phyloP scores from a whole-genome alignment of 2,888 invertebrate genomes.

The Rhagophthalmus giganteus region DNA sequence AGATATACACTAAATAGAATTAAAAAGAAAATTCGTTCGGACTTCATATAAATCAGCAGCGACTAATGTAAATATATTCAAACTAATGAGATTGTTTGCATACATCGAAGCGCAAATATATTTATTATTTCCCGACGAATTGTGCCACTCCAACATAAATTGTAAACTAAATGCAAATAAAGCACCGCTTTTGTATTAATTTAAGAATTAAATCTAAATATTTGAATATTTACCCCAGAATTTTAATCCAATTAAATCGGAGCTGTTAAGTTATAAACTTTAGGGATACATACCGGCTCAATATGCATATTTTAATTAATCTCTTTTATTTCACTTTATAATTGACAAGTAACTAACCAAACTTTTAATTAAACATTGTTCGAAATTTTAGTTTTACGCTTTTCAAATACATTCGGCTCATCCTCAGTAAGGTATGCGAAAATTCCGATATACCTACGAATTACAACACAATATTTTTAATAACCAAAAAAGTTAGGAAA shows the following conservation, averaged over 20 bases:
- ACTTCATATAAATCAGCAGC: conserved; percentile 5
- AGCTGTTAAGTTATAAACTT: conserved; percentile 24
- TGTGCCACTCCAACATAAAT: conserved; percentile 3
- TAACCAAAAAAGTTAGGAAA: no score
- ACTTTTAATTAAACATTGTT: conserved; percentile 17
- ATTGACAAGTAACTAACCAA: conserved; percentile 16
- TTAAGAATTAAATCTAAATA: conserved; percentile 40
- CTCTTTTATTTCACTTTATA: conserved; percentile 19
- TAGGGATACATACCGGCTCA: conserved; percentile 7
- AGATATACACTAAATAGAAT: conserved; percentile 3
- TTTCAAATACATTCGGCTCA: no score
- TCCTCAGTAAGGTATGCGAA: no score
- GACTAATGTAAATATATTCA: conserved; percentile 10
- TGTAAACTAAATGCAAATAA: conserved; percentile 26
- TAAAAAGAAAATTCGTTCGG: conserved; percentile 8
- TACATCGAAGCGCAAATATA: conserved; percentile 10
- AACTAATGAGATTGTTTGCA: conserved; percentile 12
- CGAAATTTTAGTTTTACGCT: conserved; percentile 6
- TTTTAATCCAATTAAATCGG: conserved; percentile 35
- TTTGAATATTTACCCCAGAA: conserved; percentile 35
- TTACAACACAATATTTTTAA: no score
- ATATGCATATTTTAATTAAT: conserved; percentile 28
- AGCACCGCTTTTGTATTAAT: conserved; percentile 22
- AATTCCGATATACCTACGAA: no score
- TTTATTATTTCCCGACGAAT: conserved; percentile 9